Evolutionary conservation across 2,888 invertebrate genomes (phyloP).

Genomic region (Hirtodrosophila alboralis): DNA sequence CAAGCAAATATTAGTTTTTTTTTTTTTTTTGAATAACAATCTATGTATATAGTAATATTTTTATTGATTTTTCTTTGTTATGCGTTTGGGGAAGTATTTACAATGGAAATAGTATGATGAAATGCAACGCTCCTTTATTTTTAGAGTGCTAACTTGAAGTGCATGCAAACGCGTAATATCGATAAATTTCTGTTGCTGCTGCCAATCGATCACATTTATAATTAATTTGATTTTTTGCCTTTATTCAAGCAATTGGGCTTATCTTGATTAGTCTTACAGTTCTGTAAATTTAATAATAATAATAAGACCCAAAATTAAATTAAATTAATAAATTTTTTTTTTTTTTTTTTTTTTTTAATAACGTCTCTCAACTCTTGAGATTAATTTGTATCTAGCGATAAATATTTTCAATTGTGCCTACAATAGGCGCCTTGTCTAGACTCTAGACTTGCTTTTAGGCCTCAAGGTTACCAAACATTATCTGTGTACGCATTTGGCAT

Average conservation of each 20-base stretch:
- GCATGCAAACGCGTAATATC: conserved; percentile 8
- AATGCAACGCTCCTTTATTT: conserved; percentile 7
- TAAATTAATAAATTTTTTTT: too few relatives aligned
- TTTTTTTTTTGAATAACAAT: conserved; percentile 18
- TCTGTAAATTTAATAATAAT: too few relatives aligned
- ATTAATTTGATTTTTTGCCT: too few relatives aligned
- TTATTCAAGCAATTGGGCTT: too few relatives aligned
- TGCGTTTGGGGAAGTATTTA: neutral
- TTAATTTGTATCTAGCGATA: conserved; percentile 19
- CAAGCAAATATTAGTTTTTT: conserved; percentile 45
- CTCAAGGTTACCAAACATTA: conserved; percentile 39
- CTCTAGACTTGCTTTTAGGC: conserved; percentile 30
- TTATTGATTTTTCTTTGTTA: neutral
- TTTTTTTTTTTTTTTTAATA: conserved; percentile 1
- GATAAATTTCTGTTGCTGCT: neutral
- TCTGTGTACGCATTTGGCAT: conserved; percentile 40
- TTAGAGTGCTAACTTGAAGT: neutral
- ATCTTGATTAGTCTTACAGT: too few relatives aligned
- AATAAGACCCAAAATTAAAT: too few relatives aligned
- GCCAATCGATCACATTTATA: conserved; percentile 7
- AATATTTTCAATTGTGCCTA: conserved; percentile 22
- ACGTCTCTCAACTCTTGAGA: neutral
- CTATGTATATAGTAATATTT: neutral
- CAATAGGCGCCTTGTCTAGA: too few relatives aligned
- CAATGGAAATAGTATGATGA: neutral